Evolutionary conservation across 2,888 invertebrate genomes (phyloP).

Genomic region (Chorisops tibialis): DNA sequence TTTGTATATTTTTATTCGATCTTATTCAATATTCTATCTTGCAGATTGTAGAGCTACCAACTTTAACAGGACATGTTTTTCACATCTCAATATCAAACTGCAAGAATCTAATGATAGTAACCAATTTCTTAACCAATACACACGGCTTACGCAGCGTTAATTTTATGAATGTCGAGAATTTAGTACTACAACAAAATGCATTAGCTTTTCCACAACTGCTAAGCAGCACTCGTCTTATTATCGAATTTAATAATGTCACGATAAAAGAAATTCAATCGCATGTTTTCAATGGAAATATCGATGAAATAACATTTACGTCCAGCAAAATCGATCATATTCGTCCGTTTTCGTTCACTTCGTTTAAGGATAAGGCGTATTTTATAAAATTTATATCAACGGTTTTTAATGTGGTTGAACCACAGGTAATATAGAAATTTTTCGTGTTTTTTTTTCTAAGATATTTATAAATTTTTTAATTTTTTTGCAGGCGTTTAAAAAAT

Average conservation of each 20-base stretch:
- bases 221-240: conserved; percentile 45
- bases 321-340: conserved; percentile 61
- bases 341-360: conserved; percentile 73
- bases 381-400: conserved; percentile 62
- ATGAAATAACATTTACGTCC: conserved; percentile 63
- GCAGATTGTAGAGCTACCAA: conserved; percentile 61
- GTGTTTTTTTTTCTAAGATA: not conserved
- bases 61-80: conserved; percentile 47
- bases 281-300: conserved; percentile 69
- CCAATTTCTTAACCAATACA: conserved; percentile 60
- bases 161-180: conserved; percentile 60
- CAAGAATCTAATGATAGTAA: conserved; percentile 57
- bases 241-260: conserved; percentile 51
- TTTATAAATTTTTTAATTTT: not conserved
- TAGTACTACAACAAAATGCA: conserved; percentile 61
- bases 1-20: too few species aligned
- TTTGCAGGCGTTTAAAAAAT: conserved; percentile 71
- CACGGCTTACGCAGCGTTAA: conserved; percentile 62
- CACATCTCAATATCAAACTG: conserved; percentile 67
- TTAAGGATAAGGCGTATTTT: conserved; percentile 60
- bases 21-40: too few species aligned
- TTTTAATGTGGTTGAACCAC: conserved; percentile 59
- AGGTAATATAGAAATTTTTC: conserved; percentile 40
- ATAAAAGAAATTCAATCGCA: conserved; percentile 58
- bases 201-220: conserved; percentile 59